A percentile compares a stretch with the other conserved stretches of the same genome.
Conservation (phyloP, 2,888 invertebrate species). For the Troides oblongomaculatus region DNA sequence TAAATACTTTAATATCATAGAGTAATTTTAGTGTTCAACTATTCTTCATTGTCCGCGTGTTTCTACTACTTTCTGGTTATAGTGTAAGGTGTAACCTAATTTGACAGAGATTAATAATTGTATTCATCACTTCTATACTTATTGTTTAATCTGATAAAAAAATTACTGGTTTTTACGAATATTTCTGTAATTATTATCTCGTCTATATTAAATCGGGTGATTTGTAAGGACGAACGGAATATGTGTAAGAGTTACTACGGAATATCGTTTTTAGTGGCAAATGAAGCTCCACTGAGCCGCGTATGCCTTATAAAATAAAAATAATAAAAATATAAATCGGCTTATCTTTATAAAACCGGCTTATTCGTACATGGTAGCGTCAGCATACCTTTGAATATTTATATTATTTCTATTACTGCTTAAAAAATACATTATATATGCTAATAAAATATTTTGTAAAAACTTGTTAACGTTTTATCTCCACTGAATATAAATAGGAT, state of each 20-base stretch:
- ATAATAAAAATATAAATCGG: conserved; percentile 77
- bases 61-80: too few relatives aligned
- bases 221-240: neutral
- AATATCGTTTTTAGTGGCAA: conserved; percentile 52
- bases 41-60: too few relatives aligned
- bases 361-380: conserved; percentile 65
- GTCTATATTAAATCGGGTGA: too few relatives aligned
- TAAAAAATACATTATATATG: conserved; percentile 10
- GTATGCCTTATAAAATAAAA: conserved; percentile 49
- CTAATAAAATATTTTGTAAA: conserved; percentile 10
- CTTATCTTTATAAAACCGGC: conserved; percentile 78
- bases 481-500: conserved; percentile 13
- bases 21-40: neutral
- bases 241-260: neutral
- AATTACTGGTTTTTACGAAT: too few relatives aligned
- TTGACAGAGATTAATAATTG: too few relatives aligned
- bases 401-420: neutral
- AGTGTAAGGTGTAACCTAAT: too few relatives aligned
- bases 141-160: too few relatives aligned
- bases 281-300: conserved; percentile 49
- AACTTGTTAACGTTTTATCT: conserved; percentile 14
- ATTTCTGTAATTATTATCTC: too few relatives aligned
- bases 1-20: too few relatives aligned
- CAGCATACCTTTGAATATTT: conserved; percentile 40
- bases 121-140: too few relatives aligned